phyloP scores from a whole-genome alignment of 2,797 vertebrate genomes.

The Mus spretus region DNA sequence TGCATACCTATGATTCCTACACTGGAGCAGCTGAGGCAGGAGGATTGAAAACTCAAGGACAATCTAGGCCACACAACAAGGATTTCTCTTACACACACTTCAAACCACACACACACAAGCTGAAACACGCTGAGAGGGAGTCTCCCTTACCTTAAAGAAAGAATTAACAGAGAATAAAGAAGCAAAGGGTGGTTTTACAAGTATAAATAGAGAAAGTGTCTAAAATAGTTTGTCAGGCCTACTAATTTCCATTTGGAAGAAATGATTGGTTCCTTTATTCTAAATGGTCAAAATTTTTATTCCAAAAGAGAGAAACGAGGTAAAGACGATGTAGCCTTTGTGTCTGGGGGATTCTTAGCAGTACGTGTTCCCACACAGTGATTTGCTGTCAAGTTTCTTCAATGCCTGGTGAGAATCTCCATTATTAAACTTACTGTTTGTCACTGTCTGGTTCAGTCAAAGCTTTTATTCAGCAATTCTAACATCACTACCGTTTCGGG shows the following conservation, averaged over 20 bases:
- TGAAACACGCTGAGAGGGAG: background rate
- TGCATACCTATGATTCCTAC: background rate
- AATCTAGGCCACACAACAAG: background rate
- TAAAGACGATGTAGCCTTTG: background rate
- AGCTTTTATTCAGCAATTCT: slow-evolving; percentile 36
- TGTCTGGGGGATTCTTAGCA: background rate
- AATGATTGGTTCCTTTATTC: slow-evolving; percentile 26
- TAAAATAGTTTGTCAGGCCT: background rate
- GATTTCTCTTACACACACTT: background rate
- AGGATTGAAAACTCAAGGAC: background rate
- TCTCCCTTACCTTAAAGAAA: background rate
- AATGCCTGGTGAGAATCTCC: slow-evolving; percentile 36
- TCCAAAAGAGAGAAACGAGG: slow-evolving; percentile 33
- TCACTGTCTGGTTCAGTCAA: background rate
- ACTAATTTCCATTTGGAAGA: slow-evolving; percentile 32
- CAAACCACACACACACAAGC: background rate
- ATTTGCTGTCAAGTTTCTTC: slow-evolving; percentile 38
- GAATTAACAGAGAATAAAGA: slow-evolving; percentile 17
- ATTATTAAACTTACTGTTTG: background rate
- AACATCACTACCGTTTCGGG: background rate
- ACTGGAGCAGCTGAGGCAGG: background rate
- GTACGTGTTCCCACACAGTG: background rate
- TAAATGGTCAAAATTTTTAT: slow-evolving; percentile 20
- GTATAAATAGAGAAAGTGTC: background rate
- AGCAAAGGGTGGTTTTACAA: background rate